phyloP scores from a whole-genome alignment of 1,140 invertebrate genomes.

The Drosophila teissieri region DNA sequence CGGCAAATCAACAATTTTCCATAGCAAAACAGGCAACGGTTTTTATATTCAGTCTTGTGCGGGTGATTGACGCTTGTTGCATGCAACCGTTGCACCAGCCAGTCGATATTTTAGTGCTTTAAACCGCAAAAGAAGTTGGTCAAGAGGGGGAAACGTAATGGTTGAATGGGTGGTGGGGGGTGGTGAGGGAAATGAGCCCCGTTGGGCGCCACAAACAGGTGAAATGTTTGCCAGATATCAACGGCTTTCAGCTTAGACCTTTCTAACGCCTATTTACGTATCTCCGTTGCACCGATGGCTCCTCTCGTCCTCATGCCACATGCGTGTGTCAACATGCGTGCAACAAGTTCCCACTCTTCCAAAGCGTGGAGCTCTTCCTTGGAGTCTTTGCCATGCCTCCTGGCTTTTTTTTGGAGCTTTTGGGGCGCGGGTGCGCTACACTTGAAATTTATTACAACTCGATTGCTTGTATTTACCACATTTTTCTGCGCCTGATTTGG shows the following conservation, averaged over 20 bases:
- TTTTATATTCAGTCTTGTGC: constrained; percentile 69
- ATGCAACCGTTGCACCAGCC: constrained; percentile 65
- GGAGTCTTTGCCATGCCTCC: not conserved
- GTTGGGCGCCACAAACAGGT: constrained; percentile 57
- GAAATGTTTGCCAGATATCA: constrained; percentile 79
- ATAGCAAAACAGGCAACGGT: constrained; percentile 74
- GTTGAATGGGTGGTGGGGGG: constrained; percentile 5
- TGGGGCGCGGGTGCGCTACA: constrained; percentile 69
- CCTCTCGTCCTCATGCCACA: constrained; percentile 9
- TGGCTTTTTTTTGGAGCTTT: constrained; percentile 18
- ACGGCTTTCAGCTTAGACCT: constrained; percentile 56
- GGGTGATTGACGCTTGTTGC: constrained; percentile 82
- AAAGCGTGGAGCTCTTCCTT: not conserved
- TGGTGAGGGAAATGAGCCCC: not conserved
- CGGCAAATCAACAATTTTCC: constrained; percentile 83
- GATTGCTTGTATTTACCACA: constrained; percentile 82
- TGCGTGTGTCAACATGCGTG: constrained; percentile 80
- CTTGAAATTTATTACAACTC: constrained; percentile 82
- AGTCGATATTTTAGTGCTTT: constrained; percentile 81
- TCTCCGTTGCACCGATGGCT: not conserved
- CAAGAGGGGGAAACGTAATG: constrained; percentile 13
- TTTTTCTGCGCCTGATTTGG: constrained; percentile 71
- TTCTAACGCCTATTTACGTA: constrained; percentile 48
- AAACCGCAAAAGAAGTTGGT: constrained; percentile 59
- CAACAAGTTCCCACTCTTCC: constrained; percentile 65